A percentile compares a stretch with the other conserved stretches of the same genome.
Conservation (phyloP, 2,113 vertebrate species). For the Mus spicilegus region DNA sequence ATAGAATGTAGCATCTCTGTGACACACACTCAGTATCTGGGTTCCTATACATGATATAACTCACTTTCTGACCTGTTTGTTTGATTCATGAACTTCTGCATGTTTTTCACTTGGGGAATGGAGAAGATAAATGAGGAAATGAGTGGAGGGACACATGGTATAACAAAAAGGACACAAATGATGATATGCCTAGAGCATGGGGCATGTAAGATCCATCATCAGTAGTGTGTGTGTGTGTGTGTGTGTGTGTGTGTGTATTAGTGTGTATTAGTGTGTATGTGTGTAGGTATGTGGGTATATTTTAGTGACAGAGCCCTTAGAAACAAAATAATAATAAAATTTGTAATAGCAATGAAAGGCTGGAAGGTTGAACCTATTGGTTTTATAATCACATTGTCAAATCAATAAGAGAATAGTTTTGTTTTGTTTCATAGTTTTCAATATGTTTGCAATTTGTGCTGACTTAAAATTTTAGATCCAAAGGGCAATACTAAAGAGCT, state of each 20-base stretch:
- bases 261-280: neutral
- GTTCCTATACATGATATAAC: neutral
- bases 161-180: no score
- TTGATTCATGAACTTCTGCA: neutral
- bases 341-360: constrained; percentile 8
- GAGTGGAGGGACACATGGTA: neutral
- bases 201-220: neutral
- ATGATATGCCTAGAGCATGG: neutral
- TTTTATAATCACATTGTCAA: neutral
- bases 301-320: neutral
- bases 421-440: neutral
- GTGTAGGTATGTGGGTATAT: neutral
- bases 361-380: neutral
- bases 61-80: neutral
- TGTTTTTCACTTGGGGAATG: neutral
- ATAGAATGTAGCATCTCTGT: neutral
- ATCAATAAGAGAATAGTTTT: constrained; percentile 4
- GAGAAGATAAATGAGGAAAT: neutral
- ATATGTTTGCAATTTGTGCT: neutral
- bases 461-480: neutral
- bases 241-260: neutral
- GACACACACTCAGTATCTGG: neutral
- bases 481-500: neutral
- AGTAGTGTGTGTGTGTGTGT: neutral
- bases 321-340: neutral